Conservation (phyloP, 35 echinoderm and acorn worm species). For the Lytechinus pictus region DNA sequence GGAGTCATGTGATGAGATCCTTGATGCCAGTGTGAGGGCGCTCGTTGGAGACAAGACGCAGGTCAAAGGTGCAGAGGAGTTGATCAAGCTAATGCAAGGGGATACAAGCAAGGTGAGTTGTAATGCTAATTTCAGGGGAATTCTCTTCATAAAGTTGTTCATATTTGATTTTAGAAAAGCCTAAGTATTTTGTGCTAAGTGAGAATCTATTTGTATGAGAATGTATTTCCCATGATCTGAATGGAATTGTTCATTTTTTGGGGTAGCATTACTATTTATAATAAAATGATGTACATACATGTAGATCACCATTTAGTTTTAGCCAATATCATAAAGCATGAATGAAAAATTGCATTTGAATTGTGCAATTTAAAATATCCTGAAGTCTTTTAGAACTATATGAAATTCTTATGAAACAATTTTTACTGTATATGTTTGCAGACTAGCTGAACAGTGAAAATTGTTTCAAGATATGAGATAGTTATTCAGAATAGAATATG, state of each 20-base stretch:
- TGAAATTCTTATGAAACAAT: not conserved
- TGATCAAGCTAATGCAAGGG: constrained; percentile 93
- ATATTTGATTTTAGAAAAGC: no score
- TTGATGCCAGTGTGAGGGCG: constrained; percentile 76
- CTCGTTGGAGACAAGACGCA: constrained; percentile 68
- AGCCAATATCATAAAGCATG: no score
- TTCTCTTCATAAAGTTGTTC: no score
- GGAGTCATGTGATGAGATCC: constrained; percentile 80
- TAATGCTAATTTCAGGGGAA: not conserved
- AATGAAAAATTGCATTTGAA: no score
- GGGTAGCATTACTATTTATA: no score
- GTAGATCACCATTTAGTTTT: no score
- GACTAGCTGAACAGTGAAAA: not conserved
- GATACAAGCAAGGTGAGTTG: constrained; percentile 85
- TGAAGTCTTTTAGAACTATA: no score
- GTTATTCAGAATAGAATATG: not conserved
- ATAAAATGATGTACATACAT: no score
- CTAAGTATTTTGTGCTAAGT: not conserved
- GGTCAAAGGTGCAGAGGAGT: constrained; percentile 79
- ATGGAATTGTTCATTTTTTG: no score
- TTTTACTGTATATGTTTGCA: not conserved
- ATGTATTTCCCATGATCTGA: no score
- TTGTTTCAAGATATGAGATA: not conserved
- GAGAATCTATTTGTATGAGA: not conserved
- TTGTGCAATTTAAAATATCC: no score